These are phyloP conservation scores for Eristalis pertinax DNA, from an alignment of 2,888 invertebrate species.

Conservation along the genomic window DNA sequence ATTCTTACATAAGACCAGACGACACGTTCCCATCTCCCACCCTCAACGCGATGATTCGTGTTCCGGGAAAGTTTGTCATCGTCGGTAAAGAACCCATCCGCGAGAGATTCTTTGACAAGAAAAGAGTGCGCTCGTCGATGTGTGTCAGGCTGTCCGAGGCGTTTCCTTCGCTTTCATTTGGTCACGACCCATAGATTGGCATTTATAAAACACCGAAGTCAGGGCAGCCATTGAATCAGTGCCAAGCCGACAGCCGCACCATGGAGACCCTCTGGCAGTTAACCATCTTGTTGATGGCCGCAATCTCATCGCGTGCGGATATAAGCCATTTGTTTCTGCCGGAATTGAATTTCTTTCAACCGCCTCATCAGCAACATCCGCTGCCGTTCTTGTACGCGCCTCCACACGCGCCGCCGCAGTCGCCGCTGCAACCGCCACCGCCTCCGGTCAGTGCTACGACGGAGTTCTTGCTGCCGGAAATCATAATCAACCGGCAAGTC, in stretches of 20 bases:
- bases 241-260: background rate
- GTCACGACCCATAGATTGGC: slow-evolving; percentile 35
- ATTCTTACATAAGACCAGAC: background rate
- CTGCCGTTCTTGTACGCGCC: slow-evolving; percentile 74
- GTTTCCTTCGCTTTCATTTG: slow-evolving; percentile 41
- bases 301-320: slow-evolving; percentile 64
- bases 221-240: slow-evolving; percentile 27
- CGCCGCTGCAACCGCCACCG: slow-evolving; percentile 74
- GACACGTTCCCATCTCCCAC: background rate
- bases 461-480: slow-evolving; percentile 78
- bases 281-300: slow-evolving; percentile 5
- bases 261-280: slow-evolving; percentile 37
- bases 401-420: slow-evolving; percentile 56
- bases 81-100: background rate
- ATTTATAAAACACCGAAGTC: slow-evolving; percentile 49
- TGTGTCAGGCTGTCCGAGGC: slow-evolving; percentile 15
- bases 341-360: slow-evolving; percentile 74
- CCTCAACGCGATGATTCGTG: slow-evolving; percentile 25
- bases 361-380: slow-evolving; percentile 65
- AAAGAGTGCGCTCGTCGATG: slow-evolving; percentile 17
- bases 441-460: slow-evolving; percentile 73
- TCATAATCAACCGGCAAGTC: slow-evolving; percentile 78
- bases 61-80: slow-evolving; percentile 42
- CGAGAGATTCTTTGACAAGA: slow-evolving; percentile 10
- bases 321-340: slow-evolving; percentile 77